Evolutionary conservation across 2,113 vertebrate species (phyloP).

Genomic region (Tapirus terrestris): DNA sequence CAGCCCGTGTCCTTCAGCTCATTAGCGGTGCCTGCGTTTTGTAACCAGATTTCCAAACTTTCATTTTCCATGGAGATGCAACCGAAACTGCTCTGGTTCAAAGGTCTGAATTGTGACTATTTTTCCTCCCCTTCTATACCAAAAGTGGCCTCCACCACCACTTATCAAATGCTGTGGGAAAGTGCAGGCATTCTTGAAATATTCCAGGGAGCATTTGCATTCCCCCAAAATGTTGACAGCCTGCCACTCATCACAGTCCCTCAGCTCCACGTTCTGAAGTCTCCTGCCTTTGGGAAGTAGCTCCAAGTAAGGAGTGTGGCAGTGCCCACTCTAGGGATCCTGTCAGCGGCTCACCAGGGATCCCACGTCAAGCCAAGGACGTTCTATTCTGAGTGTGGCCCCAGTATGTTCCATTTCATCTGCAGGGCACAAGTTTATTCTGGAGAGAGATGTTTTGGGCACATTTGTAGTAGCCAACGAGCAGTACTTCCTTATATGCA

Average conservation of each 20-base stretch:
- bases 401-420: conserved; percentile 66
- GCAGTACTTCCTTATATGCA: conserved; percentile 75
- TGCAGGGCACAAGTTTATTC: conserved; percentile 64
- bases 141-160: background rate
- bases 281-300: background rate
- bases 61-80: background rate
- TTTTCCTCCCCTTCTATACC: background rate
- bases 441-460: conserved; percentile 72
- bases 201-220: background rate
- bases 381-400: conserved; percentile 77
- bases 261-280: background rate
- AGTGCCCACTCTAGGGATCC: background rate
- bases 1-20: too few species aligned
- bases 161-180: background rate
- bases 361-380: conserved; percentile 63
- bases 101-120: background rate
- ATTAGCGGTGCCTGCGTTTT: background rate
- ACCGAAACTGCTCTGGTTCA: too few species aligned
- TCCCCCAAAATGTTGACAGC: background rate
- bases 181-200: rapidly evolving
- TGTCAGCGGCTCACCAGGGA: conserved; percentile 49
- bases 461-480: conserved; percentile 26
- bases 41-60: background rate
- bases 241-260: background rate
- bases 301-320: background rate